Evolutionary conservation across 2,113 vertebrate species (phyloP).

Genomic region (Odobenus rosmarus): DNA sequence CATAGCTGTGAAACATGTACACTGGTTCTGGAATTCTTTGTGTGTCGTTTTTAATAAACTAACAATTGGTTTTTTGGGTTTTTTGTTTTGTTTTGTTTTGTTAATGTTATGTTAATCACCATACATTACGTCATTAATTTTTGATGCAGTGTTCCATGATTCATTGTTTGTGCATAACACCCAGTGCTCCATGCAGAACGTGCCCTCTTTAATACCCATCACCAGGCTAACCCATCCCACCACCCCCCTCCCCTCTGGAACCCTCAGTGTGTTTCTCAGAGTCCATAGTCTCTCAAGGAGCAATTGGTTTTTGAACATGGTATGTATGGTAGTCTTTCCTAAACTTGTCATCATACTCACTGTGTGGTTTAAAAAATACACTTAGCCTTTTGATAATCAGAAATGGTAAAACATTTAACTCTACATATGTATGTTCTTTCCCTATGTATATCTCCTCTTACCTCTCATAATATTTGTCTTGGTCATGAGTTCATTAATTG

Average conservation of each 20-base stretch:
- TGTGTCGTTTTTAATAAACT: constrained; percentile 10
- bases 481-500: not conserved
- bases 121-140: too few species aligned
- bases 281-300: not conserved
- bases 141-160: too few species aligned
- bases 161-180: too few species aligned
- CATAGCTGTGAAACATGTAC: not conserved
- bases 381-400: constrained; percentile 20
- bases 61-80: not conserved
- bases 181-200: too few species aligned
- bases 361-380: not conserved
- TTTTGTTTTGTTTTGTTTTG: too few species aligned
- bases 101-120: too few species aligned
- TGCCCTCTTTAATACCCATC: too few species aligned
- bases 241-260: too few species aligned
- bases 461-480: not conserved
- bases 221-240: too few species aligned
- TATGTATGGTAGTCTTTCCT: not conserved
- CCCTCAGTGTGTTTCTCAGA: too few species aligned
- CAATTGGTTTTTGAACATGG: not conserved
- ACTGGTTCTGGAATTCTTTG: not conserved
- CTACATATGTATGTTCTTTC: not conserved
- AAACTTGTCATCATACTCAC: not conserved
- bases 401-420: not conserved
- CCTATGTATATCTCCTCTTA: not conserved